A percentile compares a stretch with the other conserved stretches of the same genome.
These are phyloP conservation scores for Mungos mungo DNA, from an alignment of 2,113 vertebrate genomes.

Conservation along the genomic window DNA sequence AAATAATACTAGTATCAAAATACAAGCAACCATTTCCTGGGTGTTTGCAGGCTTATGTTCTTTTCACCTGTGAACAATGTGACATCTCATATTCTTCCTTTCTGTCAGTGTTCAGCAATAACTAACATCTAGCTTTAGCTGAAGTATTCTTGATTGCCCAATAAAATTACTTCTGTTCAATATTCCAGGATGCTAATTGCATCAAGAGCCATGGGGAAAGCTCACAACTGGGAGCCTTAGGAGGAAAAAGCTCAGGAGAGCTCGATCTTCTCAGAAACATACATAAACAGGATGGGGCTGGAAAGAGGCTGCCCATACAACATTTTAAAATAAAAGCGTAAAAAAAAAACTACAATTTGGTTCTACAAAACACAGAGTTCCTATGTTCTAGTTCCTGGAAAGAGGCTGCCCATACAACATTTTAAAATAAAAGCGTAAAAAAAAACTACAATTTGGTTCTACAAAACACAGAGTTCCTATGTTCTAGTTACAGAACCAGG, in stretches of 20 bases:
- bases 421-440: neutral
- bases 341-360: neutral
- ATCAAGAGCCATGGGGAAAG: neutral
- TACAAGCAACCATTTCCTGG: neutral
- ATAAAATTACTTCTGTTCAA: constrained; percentile 54
- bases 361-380: neutral
- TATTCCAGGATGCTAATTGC: constrained; percentile 58
- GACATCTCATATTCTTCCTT: constrained; percentile 23
- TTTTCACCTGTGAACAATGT: neutral
- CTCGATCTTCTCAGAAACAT: neutral
- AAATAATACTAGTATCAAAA: constrained; percentile 53
- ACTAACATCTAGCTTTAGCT: constrained; percentile 46
- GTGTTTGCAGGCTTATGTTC: neutral
- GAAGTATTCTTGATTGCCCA: constrained; percentile 64
- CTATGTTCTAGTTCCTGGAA: neutral
- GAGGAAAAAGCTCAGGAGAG: neutral
- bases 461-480: neutral
- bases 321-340: neutral
- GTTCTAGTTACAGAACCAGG: neutral
- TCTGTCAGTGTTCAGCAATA: neutral
- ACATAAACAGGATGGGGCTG: neutral
- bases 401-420: neutral
- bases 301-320: neutral
- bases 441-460: neutral
- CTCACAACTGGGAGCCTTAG: neutral